Base-by-base conservation (phyloP, 2,888 invertebrate species). In the Patella caerulea region DNA sequence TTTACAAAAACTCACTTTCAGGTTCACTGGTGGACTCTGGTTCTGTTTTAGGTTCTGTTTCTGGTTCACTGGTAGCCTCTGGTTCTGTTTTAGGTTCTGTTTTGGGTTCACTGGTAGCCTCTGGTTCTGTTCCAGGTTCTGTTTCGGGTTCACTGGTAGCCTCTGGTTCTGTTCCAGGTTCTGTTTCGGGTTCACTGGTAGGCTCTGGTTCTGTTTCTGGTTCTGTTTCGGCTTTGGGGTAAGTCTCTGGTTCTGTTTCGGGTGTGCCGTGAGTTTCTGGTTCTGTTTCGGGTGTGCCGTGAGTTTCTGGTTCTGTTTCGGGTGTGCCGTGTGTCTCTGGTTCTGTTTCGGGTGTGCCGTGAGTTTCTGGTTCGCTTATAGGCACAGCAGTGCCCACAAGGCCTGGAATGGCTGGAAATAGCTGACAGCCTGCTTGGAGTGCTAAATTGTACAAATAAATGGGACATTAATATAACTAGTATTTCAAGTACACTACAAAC, bases 171-270 rank as follows among this genome's bases (percentile, higher is more conserved):
- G 75, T 24, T 54, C 74, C 77, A 3, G 92, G 92, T 83, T 92
- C 91, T 52, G 92, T 17, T 17, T 72, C 52, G 9, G 74, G 45
- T 45, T 45, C 34, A 7, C 9, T 9, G 45, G 7, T 45, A 9
- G 45, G 24, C 14, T 79, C 76, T 0, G 79, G 79, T 75, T 78
- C 79, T 15, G 75, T 72, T 72, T 73, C 77, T 29, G 71, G 45
- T 53, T 24, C 24, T 15, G 70, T 69, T 65, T 74, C 65, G 2
- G 77, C 77, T 76, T 76, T 56, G 34, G 59, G 52, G 11, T 7
- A n/a, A 17, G 72, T 24, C 14, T 76, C 77, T 7, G 92, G 92
- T 83, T 92, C 91, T 52, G 92, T 17, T 17, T 70, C 29, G 17
- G 74, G 45, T 34, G 4, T 5, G 34, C 34, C 34, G 34, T 34